phyloP scores from a whole-genome alignment of 1,140 invertebrate genomes.

The Geopemphigus sp. region DNA sequence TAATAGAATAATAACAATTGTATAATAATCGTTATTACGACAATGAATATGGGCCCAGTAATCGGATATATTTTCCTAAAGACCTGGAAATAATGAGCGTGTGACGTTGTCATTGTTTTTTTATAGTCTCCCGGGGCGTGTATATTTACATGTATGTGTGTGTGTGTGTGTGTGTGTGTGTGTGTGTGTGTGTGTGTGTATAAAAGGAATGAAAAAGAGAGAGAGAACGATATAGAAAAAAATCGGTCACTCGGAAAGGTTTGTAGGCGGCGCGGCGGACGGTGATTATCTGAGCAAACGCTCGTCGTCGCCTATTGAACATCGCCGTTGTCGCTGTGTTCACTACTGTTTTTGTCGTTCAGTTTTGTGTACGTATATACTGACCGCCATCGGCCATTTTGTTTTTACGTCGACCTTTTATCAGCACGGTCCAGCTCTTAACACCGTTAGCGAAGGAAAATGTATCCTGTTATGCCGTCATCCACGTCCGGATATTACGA shows the following conservation, averaged over 20 bases:
- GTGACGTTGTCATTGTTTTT: too few relatives aligned
- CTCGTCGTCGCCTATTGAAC: too few relatives aligned
- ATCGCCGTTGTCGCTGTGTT: background rate
- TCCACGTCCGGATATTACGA: conserved; percentile 30
- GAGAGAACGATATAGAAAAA: background rate
- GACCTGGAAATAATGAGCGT: conserved; percentile 13
- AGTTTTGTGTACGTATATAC: background rate
- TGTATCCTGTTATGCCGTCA: background rate
- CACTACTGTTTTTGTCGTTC: background rate
- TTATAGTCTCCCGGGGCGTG: too few relatives aligned
- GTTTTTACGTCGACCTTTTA: conserved; percentile 2
- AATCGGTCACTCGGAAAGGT: conserved; percentile 33
- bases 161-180: too few relatives aligned
- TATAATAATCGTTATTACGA: too few relatives aligned
- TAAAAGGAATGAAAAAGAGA: too few relatives aligned
- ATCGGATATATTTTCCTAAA: background rate
- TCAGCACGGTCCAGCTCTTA: conserved; percentile 14
- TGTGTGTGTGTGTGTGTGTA: too few relatives aligned
- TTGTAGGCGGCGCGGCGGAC: background rate
- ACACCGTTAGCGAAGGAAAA: background rate
- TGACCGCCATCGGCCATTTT: conserved; percentile 24
- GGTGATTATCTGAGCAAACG: conserved; percentile 23
- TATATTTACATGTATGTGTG: too few relatives aligned
- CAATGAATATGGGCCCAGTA: too few relatives aligned
- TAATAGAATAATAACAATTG: too few relatives aligned